Base-by-base conservation (phyloP, 2,888 invertebrate genomes). In the Xanthorhoe spadicearia region DNA sequence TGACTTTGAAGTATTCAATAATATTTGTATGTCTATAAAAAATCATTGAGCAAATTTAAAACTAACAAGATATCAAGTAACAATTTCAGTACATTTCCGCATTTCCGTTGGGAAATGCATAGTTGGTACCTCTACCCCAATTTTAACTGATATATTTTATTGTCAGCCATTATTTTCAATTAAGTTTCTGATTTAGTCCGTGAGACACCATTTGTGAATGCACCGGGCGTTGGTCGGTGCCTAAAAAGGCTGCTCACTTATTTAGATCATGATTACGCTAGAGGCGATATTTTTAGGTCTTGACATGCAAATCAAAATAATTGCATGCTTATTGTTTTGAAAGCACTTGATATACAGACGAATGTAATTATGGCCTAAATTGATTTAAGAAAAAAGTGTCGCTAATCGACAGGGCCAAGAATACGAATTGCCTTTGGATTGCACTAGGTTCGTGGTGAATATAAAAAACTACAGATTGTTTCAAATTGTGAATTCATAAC, bases 131-230 rank as follows among this genome's bases (percentile, higher is more conserved):
- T n/a, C n/a, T n/a, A n/a, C 32, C 32, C 32, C 32, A 32, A 32
- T 6, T 46, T 17, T 9, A 57, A 53, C 53, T 55, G 32, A 55
- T 28, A 32, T 15, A 58, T 52, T 66, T 67, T 60, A 56, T 59
- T 66, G 69, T 64, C 63, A 59, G 51, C 46, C 49, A 52, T 71
- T 67, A 74, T 67, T 72, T 72, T 71, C 71, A 72, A 72, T 72
- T 69, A 68, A 56, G 46, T 61, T 64, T 64, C 61, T 66, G 65
- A 70, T 70, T 69, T 56, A 61, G 63, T 67, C 71, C 70, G 72
- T 71, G 71, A 56, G 68, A 70, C 69, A 72, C 74, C 69, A 64
- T 72, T 71, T 68, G 56, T 66, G 72, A 70, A 59, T 55, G 65
- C 61, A 58, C 51, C 64, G 62, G 63, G 63, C 38, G 67, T 70